Evolutionary conservation across 2,888 invertebrate species (phyloP), one percentile per base, ranked within the genome.

Genomic region (Clitarchus hookeri): DNA sequence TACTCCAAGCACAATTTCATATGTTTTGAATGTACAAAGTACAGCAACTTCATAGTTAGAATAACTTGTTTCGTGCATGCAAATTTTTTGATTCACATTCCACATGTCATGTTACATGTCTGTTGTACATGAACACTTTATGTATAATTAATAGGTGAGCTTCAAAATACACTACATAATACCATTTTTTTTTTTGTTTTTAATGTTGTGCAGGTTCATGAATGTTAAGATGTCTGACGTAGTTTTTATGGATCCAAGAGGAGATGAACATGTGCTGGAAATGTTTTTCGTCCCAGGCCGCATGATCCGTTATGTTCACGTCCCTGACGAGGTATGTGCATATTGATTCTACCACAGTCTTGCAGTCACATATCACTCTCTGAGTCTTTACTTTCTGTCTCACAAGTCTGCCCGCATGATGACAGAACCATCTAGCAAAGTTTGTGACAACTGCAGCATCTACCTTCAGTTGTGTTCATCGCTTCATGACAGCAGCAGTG

Each of bases 261-360:
- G 94, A 86, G 92, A 93, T 90, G 93, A 93, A 90, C 94, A 92
- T 89, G 89, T 90, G n/a, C 95, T 94, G 91, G 93, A 94, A 78
- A 92, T 93, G 89, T 93, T 95, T 88, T 95, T 94, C 91, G 90
- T 96, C 36, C 94, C 93, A 86, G 92, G 93, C 36, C 93, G 95
- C 88, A 95, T 94, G 89, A 94, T 96, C 87, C 93, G 95, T 90
- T 94, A 94, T 90, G 93, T 96, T 13, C 95, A 95, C 89, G 92
- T 96, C 88, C 95, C 95, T 54, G 92, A 93, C 90, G 85, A 89
- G 84, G 90, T 90, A 88, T 88, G 88, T 87, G 82, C 82, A 19
- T 23, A 12, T 82, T 82, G 82, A 82, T 36, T 65, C 65, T n/a
- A n/a, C 65, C 65, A 48, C 86, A 44, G 27, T 26, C 13, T 84